Base-by-base conservation (phyloP, 2,113 vertebrate genomes). In the Phaethornis superciliosus region DNA sequence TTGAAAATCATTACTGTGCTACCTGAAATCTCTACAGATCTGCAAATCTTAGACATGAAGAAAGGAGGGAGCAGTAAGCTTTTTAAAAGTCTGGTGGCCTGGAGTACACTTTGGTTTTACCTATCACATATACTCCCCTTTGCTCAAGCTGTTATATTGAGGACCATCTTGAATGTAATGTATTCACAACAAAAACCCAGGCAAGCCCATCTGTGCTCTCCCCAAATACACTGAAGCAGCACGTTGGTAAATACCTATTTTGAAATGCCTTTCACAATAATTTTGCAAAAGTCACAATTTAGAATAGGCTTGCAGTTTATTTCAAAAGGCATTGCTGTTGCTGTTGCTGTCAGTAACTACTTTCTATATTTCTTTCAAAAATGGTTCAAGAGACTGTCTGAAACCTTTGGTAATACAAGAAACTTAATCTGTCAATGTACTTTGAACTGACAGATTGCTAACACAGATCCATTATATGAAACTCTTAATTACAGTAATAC, bases 391-490 rank as follows among this genome's bases (percentile, higher is more conserved):
- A 68, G 46, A 89, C 79, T 94, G 83, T 94, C 85, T 92, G n/a
- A 97, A 90, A 90, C 63, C 89, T 90, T 91, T 96, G 44, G 95
- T 96, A 94, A 90, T 89, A 26, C 56, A 90, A 95, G 91, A 94
- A 94, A 94, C 85, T 95, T 93, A 65, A 56, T 91, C 93, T 95
- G 75, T 96, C 88, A 87, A 94, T 95, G 74, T 91, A 56, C 35
- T 96, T 96, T 90, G 90, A 96, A 93, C 27, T 95, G 91, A 94
- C 83, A 94, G 68, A 81, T 83, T 58, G n/a, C 74, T 96, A 94
- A 94, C 81, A 63, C 62, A 91, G 96, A 88, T 92, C 93, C 67
- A 27, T 90, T 90, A 20, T 92, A 81, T 64, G 77, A 4, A 94
- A 51, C 93, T 87, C 63, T 51, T 82, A 71, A 68, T 32, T 87